Evolutionary conservation across 2,888 invertebrate species (phyloP), one percentile per base, ranked within the genome.

Genomic region (Brenthis hecate): DNA sequence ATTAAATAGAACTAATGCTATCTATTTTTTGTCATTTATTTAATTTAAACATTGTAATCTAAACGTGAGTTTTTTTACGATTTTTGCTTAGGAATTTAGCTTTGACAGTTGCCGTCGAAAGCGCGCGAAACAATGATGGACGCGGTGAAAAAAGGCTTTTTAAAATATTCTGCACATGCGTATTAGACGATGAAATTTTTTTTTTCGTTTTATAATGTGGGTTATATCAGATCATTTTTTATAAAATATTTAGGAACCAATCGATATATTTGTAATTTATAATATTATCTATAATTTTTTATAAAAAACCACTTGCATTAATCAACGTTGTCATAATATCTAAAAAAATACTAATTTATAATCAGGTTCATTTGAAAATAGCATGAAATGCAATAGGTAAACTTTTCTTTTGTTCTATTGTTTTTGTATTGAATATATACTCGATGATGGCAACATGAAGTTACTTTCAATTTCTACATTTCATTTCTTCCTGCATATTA

Each of bases 101-200:
- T 83, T 84, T 83, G 81, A 80, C 82, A 83, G 82, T 70, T 77
- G 75, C 74, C 79, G 76, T 73, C 74, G 81, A 81, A 87, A 82
- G 79, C 84, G 88, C 87, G 87, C 82, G 78, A 85, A 86, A 83
- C 80, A 84, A 86, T 88, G 89, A 83, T 77, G 77, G 69, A 68
- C 62, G 73, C 79, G 77, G 77, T 76, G 77, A 78, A 84, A 82
- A 83, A 65, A 66, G 56, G 50, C 47, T 62, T 70, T 73, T 72
- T 65, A 57, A 58, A 66, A 67, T 73, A 58, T 71, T 65, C 57
- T 66, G 74, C 74, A 72, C 74, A 74, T 74, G 74, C 74, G 74
- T 69, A 54, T 65, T 72, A 16, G 43, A 48, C 13, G 54, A 13
- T 55, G 36, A 55, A 48, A 13, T 2, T 51, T 58, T 23, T 36